Base-by-base conservation (phyloP, 1,140 invertebrate genomes). In the Goniozus legneri region DNA sequence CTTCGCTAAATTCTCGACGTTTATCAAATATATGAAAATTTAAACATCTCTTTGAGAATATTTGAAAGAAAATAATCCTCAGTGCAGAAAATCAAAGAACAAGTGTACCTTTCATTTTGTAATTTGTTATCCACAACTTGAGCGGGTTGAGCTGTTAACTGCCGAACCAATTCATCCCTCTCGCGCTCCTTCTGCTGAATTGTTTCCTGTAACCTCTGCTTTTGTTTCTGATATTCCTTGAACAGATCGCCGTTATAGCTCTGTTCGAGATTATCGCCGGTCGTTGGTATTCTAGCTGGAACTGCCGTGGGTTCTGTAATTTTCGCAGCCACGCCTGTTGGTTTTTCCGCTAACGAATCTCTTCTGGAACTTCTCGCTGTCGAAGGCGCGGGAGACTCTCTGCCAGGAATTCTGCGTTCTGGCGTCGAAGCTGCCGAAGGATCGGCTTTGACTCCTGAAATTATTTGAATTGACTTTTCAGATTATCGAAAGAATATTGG, bases 151-250 rank as follows among this genome's bases (percentile, higher is more conserved):
- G 66, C 73, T 31, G 77, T 76, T 51, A 80, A 55, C 62, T 79
- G 81, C 52, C 72, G 76, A 36, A 79, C 69, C 36, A 80, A 72
- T 65, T 78, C 79, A 54, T 79, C 78, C 37, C 77, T 68, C 59
- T 80, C 82, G 56, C 76, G 76, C 52, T 79, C 83, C 65, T 81
- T 77, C 58, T 80, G 59, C 19, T 81, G 80, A 64, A 84, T 78
- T 43, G 80, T 80, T 60, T 85, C 84, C 64, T 84, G 83, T 41
- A 84, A 65, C 52, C 77, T 78, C 53, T 85, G 84, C 56, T 86
- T 86, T 54, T 85, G 83, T 36, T 82, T 83, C 54, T 87, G 85
- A 58, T 84, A 87, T 59, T 88, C 85, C 50, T 85, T 86, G 18
- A 87, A 75, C 15, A 88, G 60, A 58, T 87, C 85, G 14, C 85